Base-by-base conservation (phyloP, 2,113 vertebrate genomes). In the Sinocyclocheilus maitianheensis region DNA sequence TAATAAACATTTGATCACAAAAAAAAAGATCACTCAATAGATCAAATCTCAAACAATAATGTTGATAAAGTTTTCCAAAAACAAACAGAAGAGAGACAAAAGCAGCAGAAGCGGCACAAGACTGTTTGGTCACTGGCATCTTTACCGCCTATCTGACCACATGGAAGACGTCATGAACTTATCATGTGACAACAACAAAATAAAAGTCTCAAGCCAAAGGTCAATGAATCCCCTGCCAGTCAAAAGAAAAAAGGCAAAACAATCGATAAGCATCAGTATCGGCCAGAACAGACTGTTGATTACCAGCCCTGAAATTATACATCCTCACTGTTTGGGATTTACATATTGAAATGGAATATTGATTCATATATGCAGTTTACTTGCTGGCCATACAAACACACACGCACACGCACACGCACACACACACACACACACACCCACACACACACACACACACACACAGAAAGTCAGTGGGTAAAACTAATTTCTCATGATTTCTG, bases 361-460 rank as follows among this genome's bases (percentile, higher is more conserved):
- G 71, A 74, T 74, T 74, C 20, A 43, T 72, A 43, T n/a, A 20
- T 12, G 71, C 40, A 74, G 37, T 74, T 5, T 43, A 43, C 71
- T 22, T 12, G 69, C 43, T 75, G 40, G 1, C 13, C 74, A 51
- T n/a, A 24, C 22, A 76, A n/a, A 75, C 40, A 74, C 71, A 20
- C 67, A 71, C 26, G 26, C 26, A 26, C 26, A 26, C 26, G 1
- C 26, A 20, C 67, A 71, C 26, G 26, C 26, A 26, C 26, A 26
- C 26, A 26, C 26, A 30, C 65, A 67, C 62, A 30, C 22, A 30
- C 60, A 67, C 20, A 78, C 24, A 78, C 51, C 22, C 77, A 78
- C 77, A 78, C 51, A 58, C 77, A 79, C 76, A 58, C 34, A 65
- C 78, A 81, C 37, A 81, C 60, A 65, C 62, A 26, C n/a, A 26